Evolutionary conservation across 2,797 vertebrate genomes (phyloP).

Genomic region (Tachyglossus aculeatus): DNA sequence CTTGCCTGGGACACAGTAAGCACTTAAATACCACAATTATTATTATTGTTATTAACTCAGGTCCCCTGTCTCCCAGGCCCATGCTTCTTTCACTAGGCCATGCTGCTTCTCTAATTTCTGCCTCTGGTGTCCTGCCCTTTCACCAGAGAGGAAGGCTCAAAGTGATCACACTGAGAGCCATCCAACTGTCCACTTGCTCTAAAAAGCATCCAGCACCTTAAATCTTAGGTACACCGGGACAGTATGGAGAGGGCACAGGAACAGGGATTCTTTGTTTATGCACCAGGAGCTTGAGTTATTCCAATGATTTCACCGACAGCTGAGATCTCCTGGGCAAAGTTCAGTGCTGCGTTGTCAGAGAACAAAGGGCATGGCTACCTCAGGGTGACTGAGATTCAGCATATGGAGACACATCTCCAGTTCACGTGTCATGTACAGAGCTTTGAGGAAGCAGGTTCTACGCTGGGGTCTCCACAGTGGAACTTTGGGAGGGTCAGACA

Average conservation of each 20-base stretch:
- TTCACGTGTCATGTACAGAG: accelerated
- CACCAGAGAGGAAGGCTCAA: too few relatives aligned
- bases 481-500: not conserved
- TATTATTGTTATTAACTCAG: too few relatives aligned
- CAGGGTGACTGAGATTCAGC: accelerated
- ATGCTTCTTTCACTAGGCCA: too few relatives aligned
- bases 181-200: accelerated
- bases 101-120: too few relatives aligned
- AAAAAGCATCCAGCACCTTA: too few relatives aligned
- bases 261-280: not conserved
- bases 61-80: too few relatives aligned
- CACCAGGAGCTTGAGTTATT: not conserved
- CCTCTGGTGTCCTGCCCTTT: too few relatives aligned
- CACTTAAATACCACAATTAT: too few relatives aligned
- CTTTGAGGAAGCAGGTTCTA: not conserved
- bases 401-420: not conserved
- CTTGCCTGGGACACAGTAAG: too few relatives aligned
- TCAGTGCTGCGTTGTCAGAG: not conserved
- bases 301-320: not conserved
- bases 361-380: constrained; percentile 21
- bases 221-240: too few relatives aligned
- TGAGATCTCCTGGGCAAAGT: constrained; percentile 17
- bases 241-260: accelerated
- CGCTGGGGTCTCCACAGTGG: too few relatives aligned
- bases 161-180: too few relatives aligned